phyloP scores from a whole-genome alignment of 2,888 invertebrate genomes.

The Nymphalis urticae region DNA sequence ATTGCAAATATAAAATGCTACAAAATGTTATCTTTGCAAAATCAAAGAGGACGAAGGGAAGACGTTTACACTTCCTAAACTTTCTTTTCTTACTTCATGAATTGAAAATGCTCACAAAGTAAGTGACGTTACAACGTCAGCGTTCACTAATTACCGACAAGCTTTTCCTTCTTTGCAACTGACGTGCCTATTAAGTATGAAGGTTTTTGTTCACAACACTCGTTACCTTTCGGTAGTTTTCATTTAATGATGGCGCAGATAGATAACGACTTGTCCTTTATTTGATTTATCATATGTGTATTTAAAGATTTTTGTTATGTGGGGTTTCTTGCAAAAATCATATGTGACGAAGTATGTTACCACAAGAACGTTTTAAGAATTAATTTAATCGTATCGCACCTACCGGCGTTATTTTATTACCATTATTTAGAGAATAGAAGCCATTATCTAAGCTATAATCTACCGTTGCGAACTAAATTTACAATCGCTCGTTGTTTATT shows the following conservation, averaged over 20 bases:
- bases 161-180: background rate
- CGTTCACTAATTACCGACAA: constrained; percentile 9
- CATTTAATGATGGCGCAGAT: background rate
- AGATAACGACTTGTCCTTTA: too few relatives aligned
- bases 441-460: too few relatives aligned
- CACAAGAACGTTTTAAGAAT: too few relatives aligned
- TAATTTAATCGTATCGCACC: too few relatives aligned
- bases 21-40: background rate
- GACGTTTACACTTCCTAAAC: background rate
- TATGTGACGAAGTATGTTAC: too few relatives aligned
- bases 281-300: too few relatives aligned
- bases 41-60: background rate
- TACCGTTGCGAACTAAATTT: too few relatives aligned
- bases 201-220: background rate
- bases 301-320: too few relatives aligned
- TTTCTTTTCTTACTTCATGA: background rate
- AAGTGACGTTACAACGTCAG: constrained; percentile 1
- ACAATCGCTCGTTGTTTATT: too few relatives aligned
- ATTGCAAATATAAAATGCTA: background rate
- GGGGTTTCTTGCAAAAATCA: too few relatives aligned
- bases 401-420: too few relatives aligned
- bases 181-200: constrained; percentile 1
- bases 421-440: too few relatives aligned
- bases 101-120: background rate
- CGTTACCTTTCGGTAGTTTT: background rate